Conservation (phyloP, 1,140 invertebrate genomes). For the Dinothrombium tinctorium region DNA sequence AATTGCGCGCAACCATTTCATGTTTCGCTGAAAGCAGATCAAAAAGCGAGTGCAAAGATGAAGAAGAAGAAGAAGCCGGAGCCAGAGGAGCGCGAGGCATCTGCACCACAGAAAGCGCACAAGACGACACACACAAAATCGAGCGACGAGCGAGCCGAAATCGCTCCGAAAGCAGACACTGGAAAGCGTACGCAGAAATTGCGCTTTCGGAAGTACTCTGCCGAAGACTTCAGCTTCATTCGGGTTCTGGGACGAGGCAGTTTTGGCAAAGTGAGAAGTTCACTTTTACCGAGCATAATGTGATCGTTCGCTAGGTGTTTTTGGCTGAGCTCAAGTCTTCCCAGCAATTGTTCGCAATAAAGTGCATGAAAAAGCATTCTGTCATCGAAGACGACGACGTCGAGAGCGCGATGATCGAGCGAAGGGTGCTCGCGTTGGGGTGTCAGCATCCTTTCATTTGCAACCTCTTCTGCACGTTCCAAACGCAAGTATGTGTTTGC, state of each 20-base stretch:
- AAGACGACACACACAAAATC: too few relatives aligned
- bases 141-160: too few relatives aligned
- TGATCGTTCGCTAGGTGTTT: neutral
- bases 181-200: too few relatives aligned
- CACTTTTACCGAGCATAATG: neutral
- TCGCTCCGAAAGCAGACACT: too few relatives aligned
- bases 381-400: conserved; percentile 95
- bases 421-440: conserved; percentile 84
- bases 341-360: conserved; percentile 64
- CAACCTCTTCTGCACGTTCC: conserved; percentile 92
- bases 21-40: too few relatives aligned
- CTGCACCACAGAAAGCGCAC: too few relatives aligned
- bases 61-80: too few relatives aligned
- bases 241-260: conserved; percentile 1
- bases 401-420: conserved; percentile 90
- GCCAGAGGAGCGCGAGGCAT: too few relatives aligned
- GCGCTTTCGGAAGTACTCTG: neutral
- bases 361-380: conserved; percentile 93
- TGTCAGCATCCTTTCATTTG: conserved; percentile 93
- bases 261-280: conserved; percentile 1
- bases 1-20: too few relatives aligned
- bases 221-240: neutral
- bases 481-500: conserved; percentile 61
- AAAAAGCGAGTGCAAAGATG: too few relatives aligned
- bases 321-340: neutral